Evolutionary conservation across 2,113 vertebrate genomes (phyloP).

Genomic region (Actenoides hombroni): DNA sequence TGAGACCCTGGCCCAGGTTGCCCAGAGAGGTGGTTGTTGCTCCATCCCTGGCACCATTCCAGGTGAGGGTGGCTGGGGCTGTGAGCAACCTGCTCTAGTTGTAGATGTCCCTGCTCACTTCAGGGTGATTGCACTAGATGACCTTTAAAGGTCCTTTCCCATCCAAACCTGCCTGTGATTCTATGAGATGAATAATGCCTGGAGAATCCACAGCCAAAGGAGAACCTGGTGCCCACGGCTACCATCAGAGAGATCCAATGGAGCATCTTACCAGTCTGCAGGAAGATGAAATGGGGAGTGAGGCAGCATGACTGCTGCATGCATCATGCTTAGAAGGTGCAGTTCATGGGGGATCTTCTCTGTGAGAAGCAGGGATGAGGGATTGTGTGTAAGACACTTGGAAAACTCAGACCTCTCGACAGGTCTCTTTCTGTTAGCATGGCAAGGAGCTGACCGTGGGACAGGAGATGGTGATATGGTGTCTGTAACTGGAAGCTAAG

Average conservation of each 20-base stretch:
- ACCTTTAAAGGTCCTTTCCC: background rate
- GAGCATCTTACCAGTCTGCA: background rate
- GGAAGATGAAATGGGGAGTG: background rate
- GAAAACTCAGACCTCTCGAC: background rate
- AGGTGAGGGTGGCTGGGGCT: background rate
- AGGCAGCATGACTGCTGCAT: background rate
- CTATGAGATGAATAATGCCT: background rate
- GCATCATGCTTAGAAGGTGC: background rate
- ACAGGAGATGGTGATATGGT: background rate
- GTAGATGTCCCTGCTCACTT: background rate
- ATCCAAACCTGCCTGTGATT: background rate
- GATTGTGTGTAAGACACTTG: background rate
- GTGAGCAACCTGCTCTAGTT: background rate
- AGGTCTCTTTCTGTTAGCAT: background rate
- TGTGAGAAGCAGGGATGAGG: background rate
- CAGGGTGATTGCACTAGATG: background rate
- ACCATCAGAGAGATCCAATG: background rate
- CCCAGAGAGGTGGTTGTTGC: no score
- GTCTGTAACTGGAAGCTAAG: background rate
- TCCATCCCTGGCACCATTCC: background rate
- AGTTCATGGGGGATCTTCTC: background rate
- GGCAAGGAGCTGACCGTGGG: background rate
- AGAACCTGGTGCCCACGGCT: background rate
- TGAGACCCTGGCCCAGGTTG: no score
- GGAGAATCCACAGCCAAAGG: background rate